Evolutionary conservation across 2,888 invertebrate genomes (phyloP), one percentile per base, ranked within the genome.

Genomic region (Polymixis flavicincta): DNA sequence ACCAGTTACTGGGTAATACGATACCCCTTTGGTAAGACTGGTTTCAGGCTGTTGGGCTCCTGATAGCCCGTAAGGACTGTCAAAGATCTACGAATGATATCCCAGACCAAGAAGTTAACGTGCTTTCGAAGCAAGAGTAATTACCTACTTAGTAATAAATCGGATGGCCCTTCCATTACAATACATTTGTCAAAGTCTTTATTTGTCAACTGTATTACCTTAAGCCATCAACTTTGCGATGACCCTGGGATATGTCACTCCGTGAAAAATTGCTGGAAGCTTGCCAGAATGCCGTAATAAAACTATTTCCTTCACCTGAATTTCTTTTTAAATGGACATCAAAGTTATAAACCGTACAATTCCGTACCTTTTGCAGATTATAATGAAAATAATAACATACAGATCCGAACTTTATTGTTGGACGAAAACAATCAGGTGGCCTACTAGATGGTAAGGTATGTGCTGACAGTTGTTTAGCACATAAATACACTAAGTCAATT

Each of bases 231-330:
- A 67, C 71, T 57, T 67, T n/a, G 64, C 45, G 37, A 25, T 84
- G 69, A 69, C 81, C 81, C 25, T 84, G 76, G 37, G 65, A 59
- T 54, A 68, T 59, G 67, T n/a, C 25, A 28, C 52, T 13, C 70
- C 11, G 19, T 66, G 69, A 59, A 65, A 80, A 71, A 82, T 82
- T 61, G 54, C 57, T 82, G 82, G 82, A 75, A 22, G 28, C 48
- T 32, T 19, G 84, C 82, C 82, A 82, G 19, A 67, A 65, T 78
- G 48, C 25, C 25, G 63, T 28, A 59, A 61, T 84, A 71, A 68
- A 68, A 54, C 64, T 66, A 72, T 72, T 73, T 71, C 68, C 54
- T 82, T 67, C 19, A 90, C 89, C 91, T 92, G 74, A 54, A 88
- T 75, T 68, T 68, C 3, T 71, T 71, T 68, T 71, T 25, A 64